These are phyloP conservation scores for Galerucella calmariensis DNA, from an alignment of 2,888 invertebrate genomes.

Conservation along the genomic window DNA sequence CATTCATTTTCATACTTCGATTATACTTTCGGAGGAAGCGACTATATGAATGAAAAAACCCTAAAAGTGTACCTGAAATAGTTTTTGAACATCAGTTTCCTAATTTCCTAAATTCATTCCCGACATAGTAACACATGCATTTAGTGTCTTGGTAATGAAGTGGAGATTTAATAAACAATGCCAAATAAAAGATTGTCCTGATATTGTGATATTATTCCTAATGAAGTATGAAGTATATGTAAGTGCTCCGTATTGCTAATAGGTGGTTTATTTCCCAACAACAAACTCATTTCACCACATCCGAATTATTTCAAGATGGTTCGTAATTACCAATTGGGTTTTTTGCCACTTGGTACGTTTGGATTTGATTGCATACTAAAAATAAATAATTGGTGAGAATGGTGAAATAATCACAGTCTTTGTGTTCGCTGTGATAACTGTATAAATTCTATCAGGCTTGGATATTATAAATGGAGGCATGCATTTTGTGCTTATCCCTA, in stretches of 20 bases:
- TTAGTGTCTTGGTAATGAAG: not conserved
- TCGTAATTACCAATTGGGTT: slow-evolving; percentile 12
- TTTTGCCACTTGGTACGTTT: not conserved
- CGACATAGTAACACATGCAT: not conserved
- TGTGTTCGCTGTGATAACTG: not conserved
- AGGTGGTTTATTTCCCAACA: not conserved
- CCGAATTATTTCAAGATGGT: slow-evolving; percentile 21
- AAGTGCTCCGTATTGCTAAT: not conserved
- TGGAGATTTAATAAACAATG: not conserved
- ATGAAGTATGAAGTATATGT: not conserved
- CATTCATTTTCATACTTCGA: too few species aligned
- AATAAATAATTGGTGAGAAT: slow-evolving; percentile 1
- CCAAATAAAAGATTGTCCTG: not conserved
- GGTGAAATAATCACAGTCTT: not conserved
- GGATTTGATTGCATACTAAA: not conserved
- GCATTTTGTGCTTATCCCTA: too few species aligned
- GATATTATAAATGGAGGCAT: not conserved
- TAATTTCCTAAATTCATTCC: too few species aligned
- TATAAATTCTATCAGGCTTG: not conserved
- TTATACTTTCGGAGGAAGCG: too few species aligned
- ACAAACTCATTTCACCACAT: slow-evolving; percentile 20
- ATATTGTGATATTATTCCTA: slow-evolving; percentile 5
- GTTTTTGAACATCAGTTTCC: too few species aligned
- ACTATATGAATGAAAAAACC: too few species aligned
- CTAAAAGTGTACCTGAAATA: too few species aligned